Evolutionary conservation across 2,888 invertebrate species (phyloP).

Genomic region (Lasioglossum villosulum): DNA sequence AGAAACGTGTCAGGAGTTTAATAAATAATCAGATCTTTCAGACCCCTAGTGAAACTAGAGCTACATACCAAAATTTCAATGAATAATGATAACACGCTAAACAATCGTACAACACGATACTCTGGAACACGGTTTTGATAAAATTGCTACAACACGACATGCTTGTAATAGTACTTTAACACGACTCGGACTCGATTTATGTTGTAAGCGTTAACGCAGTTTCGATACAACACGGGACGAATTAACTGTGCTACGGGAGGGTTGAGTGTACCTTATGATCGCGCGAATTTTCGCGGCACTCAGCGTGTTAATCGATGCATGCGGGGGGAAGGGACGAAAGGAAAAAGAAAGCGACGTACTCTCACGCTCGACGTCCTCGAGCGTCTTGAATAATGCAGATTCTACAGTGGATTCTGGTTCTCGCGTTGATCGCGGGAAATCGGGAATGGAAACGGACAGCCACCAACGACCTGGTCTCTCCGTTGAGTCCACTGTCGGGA

Average conservation of each 20-base stretch:
- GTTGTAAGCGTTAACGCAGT: background rate
- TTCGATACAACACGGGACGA: background rate
- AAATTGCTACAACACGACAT: background rate
- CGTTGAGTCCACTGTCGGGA: background rate
- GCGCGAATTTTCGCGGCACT: background rate
- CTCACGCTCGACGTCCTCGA: background rate
- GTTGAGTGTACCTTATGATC: background rate
- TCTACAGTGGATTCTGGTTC: constrained; percentile 11
- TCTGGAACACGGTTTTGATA: background rate
- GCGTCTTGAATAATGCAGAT: constrained; percentile 22
- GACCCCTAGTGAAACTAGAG: background rate
- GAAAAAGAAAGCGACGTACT: background rate
- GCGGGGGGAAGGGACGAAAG: background rate
- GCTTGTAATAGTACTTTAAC: background rate
- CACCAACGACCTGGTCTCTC: background rate
- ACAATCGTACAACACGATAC: background rate
- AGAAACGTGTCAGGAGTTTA: background rate
- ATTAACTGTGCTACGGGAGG: background rate
- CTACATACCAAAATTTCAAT: background rate
- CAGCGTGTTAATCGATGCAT: background rate
- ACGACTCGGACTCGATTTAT: background rate
- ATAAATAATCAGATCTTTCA: background rate
- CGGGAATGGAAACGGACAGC: constrained; percentile 3
- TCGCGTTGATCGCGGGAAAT: constrained; percentile 26
- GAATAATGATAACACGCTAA: background rate